phyloP scores from a whole-genome alignment of 2,888 invertebrate genomes.

The Lapara coniferarum region DNA sequence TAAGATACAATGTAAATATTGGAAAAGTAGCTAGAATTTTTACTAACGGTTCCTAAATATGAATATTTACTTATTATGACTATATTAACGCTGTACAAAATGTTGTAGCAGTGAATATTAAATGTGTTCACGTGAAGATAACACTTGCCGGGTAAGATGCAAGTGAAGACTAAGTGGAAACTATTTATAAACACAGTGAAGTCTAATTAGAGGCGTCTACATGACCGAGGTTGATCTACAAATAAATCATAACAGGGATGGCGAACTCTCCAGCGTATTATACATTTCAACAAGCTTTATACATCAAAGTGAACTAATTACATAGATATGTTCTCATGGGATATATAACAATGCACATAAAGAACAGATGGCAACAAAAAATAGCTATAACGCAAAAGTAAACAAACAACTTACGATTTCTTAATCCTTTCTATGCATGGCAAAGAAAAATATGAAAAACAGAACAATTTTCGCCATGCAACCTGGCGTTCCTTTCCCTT shows the following conservation, averaged over 20 bases:
- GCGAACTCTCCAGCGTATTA: neutral
- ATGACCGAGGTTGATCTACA: constrained; percentile 63
- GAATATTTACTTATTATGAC: neutral
- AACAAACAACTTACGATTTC: constrained; percentile 66
- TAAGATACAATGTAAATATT: constrained; percentile 12
- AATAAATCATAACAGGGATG: constrained; percentile 58
- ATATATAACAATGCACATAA: neutral
- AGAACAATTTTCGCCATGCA: constrained; percentile 68
- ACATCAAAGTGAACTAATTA: constrained; percentile 25
- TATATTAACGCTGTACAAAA: neutral
- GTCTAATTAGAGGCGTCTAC: constrained; percentile 69
- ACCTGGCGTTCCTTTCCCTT: constrained; percentile 74
- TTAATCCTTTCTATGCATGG: constrained; percentile 64
- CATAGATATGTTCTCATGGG: neutral
- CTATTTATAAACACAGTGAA: constrained; percentile 71
- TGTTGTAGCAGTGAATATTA: constrained; percentile 12
- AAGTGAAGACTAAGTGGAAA: constrained; percentile 66
- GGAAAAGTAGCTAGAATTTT: neutral
- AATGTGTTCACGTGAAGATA: constrained; percentile 37
- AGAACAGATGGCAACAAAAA: constrained; percentile 25
- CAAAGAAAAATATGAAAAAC: constrained; percentile 73
- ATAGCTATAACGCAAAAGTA: constrained; percentile 36
- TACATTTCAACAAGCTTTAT: constrained; percentile 1
- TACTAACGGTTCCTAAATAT: constrained; percentile 7
- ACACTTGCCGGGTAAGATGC: constrained; percentile 58